Evolutionary conservation across 2,888 invertebrate genomes (phyloP).

Genomic region (Ochropleura leucogaster): DNA sequence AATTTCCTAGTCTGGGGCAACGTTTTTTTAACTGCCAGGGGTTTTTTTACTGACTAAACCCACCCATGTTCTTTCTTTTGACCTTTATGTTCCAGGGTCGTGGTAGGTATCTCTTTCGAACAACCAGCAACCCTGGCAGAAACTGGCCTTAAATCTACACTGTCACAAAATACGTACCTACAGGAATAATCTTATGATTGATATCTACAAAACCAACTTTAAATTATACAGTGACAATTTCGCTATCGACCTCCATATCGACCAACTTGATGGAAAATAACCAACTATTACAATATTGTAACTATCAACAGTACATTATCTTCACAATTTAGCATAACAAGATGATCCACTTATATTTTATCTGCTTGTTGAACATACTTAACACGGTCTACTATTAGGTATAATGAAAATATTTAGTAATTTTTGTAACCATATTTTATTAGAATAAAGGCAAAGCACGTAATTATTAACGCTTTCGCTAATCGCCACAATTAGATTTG

Average conservation of each 20-base stretch:
- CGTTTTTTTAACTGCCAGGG: too few relatives aligned
- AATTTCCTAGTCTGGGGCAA: too few relatives aligned
- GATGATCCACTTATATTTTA: slow-evolving; percentile 54
- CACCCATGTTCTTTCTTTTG: too few relatives aligned
- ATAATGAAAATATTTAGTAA: slow-evolving; percentile 26
- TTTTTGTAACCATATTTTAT: slow-evolving; percentile 10
- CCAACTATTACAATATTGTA: slow-evolving; percentile 24
- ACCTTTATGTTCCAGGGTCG: too few relatives aligned
- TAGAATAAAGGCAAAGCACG: background rate
- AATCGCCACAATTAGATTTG: background rate
- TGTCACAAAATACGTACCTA: background rate
- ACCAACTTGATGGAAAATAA: slow-evolving; percentile 17
- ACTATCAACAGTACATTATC: slow-evolving; percentile 49
- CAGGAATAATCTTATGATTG: background rate
- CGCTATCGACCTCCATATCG: background rate
- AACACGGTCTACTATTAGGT: slow-evolving; percentile 17
- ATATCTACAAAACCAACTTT: background rate
- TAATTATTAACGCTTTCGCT: background rate
- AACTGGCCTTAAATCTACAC: background rate
- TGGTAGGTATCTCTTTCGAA: too few relatives aligned
- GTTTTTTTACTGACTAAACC: too few relatives aligned
- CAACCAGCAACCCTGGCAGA: too few relatives aligned
- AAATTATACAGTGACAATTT: slow-evolving; percentile 9
- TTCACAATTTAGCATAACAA: slow-evolving; percentile 50
- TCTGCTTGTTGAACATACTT: slow-evolving; percentile 16